phyloP scores from a whole-genome alignment of 1,140 invertebrate species.

The Lordiphosa stackelbergi region DNA sequence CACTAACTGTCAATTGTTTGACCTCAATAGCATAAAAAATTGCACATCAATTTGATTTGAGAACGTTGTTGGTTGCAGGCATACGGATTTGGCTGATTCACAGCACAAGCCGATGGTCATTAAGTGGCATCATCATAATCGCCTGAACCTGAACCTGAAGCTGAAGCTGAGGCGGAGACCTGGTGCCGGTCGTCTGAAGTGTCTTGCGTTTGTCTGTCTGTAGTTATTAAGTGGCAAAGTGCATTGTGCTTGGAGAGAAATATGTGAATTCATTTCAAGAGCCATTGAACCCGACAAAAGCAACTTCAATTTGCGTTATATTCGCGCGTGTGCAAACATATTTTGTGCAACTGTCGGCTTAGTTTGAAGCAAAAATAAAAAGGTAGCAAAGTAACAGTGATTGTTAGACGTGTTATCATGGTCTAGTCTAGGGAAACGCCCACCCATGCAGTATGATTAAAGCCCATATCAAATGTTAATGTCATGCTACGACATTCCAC shows the following conservation, averaged over 20 bases:
- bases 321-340: slow-evolving; percentile 35
- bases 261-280: slow-evolving; percentile 42
- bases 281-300: slow-evolving; percentile 43
- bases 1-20: slow-evolving; percentile 48
- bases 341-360: slow-evolving; percentile 21
- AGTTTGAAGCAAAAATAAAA: not conserved
- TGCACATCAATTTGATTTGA: slow-evolving; percentile 61
- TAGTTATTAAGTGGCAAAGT: slow-evolving; percentile 57
- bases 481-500: slow-evolving; percentile 37
- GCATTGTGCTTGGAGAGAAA: slow-evolving; percentile 48
- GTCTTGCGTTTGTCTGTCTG: slow-evolving; percentile 5
- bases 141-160: not conserved
- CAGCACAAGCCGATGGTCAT: slow-evolving; percentile 1
- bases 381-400: too few relatives aligned
- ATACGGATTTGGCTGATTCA: too few relatives aligned
- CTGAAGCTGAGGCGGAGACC: slow-evolving; percentile 3
- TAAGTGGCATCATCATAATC: slow-evolving; percentile 10
- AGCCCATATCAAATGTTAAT: slow-evolving; percentile 32
- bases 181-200: slow-evolving; percentile 20
- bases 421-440: slow-evolving; percentile 40
- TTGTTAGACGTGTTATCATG: slow-evolving; percentile 13
- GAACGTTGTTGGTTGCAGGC: slow-evolving; percentile 13
- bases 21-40: slow-evolving; percentile 51
- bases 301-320: slow-evolving; percentile 29
- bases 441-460: slow-evolving; percentile 23